Evolutionary conservation across 2,888 invertebrate genomes (phyloP), one percentile per base, ranked within the genome.

Genomic region (Isotomurus palustris): DNA sequence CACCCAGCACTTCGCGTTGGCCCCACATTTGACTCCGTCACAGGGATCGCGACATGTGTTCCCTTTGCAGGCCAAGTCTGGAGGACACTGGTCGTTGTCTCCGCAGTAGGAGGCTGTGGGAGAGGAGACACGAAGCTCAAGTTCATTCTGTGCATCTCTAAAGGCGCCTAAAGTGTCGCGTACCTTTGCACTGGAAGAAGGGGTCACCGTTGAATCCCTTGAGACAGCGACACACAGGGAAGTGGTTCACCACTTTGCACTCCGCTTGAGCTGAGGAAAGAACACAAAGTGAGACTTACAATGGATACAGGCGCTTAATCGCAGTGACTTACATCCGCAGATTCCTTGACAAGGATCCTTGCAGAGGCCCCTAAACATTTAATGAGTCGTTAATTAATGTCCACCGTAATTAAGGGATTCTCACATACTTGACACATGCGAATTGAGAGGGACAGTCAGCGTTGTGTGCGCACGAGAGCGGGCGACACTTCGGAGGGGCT

Each of bases 131-230:
- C 21, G 10, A 21, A n/a, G 12, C 6, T 19, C 6, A 17, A 40
- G 12, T 17, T 12, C n/a, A 17, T 40, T 40, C 8, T 40, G 32
- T 32, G 8, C 14, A 10, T 10, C 8, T 14, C 32, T 32, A 32
- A 32, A 14, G 8, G 14, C 8, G 8, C 32, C 8, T 32, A 32
- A 32, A 14, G 32, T 10, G 14, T 14, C 14, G 21, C 3, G 21
- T 25, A 65, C 68, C 66, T 64, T 68, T 68, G 60, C 69, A 70
- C 47, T 67, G 65, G 36, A 70, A 70, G 54, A 70, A 70, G 6
- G 69, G 69, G 57, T 70, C 69, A 28, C 69, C 69, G 51, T 68
- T 70, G 43, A 70, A 70, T 17, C 69, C 69, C 52, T 68, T 70
- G 21, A 70, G 53, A 44, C 69, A 70, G 10, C 69, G 60, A 53